These are phyloP conservation scores for Bacillus rossius DNA, from an alignment of 1,140 invertebrate species.

Conservation along the genomic window DNA sequence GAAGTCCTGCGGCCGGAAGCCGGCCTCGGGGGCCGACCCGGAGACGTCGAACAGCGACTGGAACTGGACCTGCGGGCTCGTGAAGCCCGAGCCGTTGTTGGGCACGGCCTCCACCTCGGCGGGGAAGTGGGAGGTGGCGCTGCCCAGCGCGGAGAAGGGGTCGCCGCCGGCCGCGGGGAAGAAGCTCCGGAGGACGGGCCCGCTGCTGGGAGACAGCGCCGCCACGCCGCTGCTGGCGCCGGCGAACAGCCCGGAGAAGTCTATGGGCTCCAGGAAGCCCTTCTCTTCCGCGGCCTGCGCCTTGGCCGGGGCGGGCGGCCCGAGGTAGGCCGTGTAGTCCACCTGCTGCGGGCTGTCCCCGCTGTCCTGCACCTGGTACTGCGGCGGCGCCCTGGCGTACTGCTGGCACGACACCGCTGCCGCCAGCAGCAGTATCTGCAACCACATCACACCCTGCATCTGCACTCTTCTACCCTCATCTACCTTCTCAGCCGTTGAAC, in stretches of 20 bases:
- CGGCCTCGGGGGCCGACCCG: background rate
- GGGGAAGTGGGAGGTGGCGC: background rate
- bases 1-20: slow-evolving; percentile 13
- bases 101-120: background rate
- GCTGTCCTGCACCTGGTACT: slow-evolving; percentile 2
- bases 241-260: slow-evolving; percentile 5
- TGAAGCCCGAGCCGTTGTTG: slow-evolving; percentile 11
- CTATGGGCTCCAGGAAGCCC: background rate
- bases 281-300: background rate
- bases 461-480: too few species aligned
- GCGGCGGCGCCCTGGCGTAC: background rate
- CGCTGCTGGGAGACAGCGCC: background rate
- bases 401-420: background rate
- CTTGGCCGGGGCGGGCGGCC: background rate
- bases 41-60: slow-evolving; percentile 10
- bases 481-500: too few species aligned
- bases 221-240: background rate
- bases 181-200: background rate
- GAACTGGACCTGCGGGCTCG: slow-evolving; percentile 5
- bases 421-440: background rate
- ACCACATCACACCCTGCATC: too few species aligned
- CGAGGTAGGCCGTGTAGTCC: background rate
- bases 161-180: background rate
- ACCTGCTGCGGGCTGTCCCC: background rate
- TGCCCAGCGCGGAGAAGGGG: background rate